Evolutionary conservation across 2,113 vertebrate species (phyloP).

Genomic region (Pachypanchax playfairii): DNA sequence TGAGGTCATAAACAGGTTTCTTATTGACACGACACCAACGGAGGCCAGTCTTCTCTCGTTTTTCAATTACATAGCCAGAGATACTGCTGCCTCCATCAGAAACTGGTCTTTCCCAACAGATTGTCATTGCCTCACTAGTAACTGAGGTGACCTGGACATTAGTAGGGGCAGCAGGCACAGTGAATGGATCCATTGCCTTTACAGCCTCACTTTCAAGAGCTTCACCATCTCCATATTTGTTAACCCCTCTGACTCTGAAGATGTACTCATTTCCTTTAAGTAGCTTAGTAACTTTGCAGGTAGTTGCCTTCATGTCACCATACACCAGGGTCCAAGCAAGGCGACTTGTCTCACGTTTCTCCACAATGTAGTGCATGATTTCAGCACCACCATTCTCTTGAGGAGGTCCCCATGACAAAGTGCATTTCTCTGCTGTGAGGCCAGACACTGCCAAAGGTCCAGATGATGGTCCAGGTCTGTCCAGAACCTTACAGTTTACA

Average conservation of each 20-base stretch:
- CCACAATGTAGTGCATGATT: constrained; percentile 94
- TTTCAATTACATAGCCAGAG: constrained; percentile 94
- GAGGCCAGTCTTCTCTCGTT: constrained; percentile 92
- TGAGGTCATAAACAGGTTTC: constrained; percentile 96
- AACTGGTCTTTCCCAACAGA: constrained; percentile 95
- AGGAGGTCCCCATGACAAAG: constrained; percentile 91
- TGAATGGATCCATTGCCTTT: constrained; percentile 93
- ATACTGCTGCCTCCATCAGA: constrained; percentile 95
- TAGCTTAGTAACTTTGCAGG: constrained; percentile 95
- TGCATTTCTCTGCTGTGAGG: constrained; percentile 93
- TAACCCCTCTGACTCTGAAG: constrained; percentile 94
- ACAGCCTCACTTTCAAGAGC: constrained; percentile 88
- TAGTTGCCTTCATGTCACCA: constrained; percentile 91
- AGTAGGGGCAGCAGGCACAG: constrained; percentile 87
- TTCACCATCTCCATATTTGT: constrained; percentile 95
- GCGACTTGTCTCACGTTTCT: constrained; percentile 96
- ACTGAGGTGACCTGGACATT: constrained; percentile 91
- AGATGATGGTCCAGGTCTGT: constrained; percentile 93
- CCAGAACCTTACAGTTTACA: constrained; percentile 95
- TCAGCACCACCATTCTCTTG: constrained; percentile 97
- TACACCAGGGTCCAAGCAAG: constrained; percentile 96
- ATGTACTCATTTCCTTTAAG: constrained; percentile 97
- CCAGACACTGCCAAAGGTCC: constrained; percentile 90
- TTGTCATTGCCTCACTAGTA: constrained; percentile 93
- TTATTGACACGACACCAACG: constrained; percentile 98